Evolutionary conservation across 2,797 vertebrate genomes (phyloP), one percentile per base, ranked within the genome.

Genomic region (Protosalanx chinensis): DNA sequence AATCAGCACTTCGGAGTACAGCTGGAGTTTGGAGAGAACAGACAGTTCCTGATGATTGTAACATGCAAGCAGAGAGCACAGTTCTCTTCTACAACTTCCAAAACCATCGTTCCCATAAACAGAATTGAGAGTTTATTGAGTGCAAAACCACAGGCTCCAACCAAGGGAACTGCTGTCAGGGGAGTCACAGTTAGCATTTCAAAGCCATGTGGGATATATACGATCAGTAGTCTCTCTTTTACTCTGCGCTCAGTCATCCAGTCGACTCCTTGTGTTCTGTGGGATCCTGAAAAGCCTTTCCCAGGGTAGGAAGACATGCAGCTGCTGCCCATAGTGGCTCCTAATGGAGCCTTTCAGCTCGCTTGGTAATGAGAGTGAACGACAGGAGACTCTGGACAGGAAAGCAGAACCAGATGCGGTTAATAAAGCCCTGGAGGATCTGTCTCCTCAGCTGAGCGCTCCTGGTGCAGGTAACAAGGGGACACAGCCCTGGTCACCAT

Each of bases 331-430:
- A 58, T 73, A 73, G 79, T 68, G 72, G 10, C 61, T 76, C 81
- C 73, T 85, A 86, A 84, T 89, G 76, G 87, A 86, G 72, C 82
- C 82, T 86, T 85, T 65, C 76, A 89, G 88, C 83, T 37, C 67
- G 80, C 76, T 84, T 72, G 83, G 80, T 87, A 87, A 82, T 85
- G 84, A 84, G 82, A 79, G 72, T 81, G 83, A 88, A 87, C 86
- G 87, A 87, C 82, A 82, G 81, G 76, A 86, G 81, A 86, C 81
- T 77, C 77, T 85, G 74, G 79, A 58, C 73, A 85, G 81, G 84
- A 88, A 92, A 93, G 86, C 85, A 72, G 77, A 89, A 91, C 86
- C 90, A 93, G 89, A 90, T 93, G 91, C 80, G 15, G 69, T 83
- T 89, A 87, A 90, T 91, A 89, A 90, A 89, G 84, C 84, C 72